Conservation (phyloP, 2,888 invertebrate genomes). For the Nomada hirtipes region DNA sequence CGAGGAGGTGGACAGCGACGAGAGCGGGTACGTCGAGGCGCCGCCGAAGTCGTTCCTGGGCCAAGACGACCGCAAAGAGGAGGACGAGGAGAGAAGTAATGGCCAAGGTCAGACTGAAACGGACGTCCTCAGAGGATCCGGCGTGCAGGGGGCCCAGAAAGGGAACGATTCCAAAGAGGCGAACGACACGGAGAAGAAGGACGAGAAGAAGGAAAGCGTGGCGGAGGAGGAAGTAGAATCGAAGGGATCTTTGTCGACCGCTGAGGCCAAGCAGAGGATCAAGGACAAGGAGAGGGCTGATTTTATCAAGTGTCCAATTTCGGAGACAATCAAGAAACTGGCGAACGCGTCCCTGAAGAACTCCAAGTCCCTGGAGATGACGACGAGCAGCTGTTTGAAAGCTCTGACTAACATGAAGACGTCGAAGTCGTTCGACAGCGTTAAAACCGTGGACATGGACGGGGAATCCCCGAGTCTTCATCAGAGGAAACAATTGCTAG, state of each 20-base stretch:
- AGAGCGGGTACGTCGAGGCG: constrained; percentile 94
- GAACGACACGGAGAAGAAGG: constrained; percentile 23
- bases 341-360: constrained; percentile 80
- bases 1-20: constrained; percentile 93
- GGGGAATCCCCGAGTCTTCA: constrained; percentile 81
- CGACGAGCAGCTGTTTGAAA: constrained; percentile 77
- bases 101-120: constrained; percentile 21
- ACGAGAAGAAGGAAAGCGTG: neutral
- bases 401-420: constrained; percentile 76
- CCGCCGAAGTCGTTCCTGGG: constrained; percentile 77
- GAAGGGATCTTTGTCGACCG: constrained; percentile 41
- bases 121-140: constrained; percentile 33
- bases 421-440: constrained; percentile 74
- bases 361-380: constrained; percentile 79
- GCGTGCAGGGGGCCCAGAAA: constrained; percentile 14
- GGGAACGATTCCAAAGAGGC: constrained; percentile 52
- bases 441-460: constrained; percentile 71
- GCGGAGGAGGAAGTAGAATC: constrained; percentile 34
- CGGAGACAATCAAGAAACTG: constrained; percentile 82
- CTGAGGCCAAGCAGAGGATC: constrained; percentile 60
- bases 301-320: constrained; percentile 82
- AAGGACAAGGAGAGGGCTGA: constrained; percentile 75
- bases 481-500: constrained; percentile 81
- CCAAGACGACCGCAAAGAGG: constrained; percentile 64
- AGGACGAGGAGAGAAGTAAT: constrained; percentile 52